Evolutionary conservation across 2,797 vertebrate species (phyloP), one percentile per base, ranked within the genome.

Genomic region (Neosalanx taihuensis): DNA sequence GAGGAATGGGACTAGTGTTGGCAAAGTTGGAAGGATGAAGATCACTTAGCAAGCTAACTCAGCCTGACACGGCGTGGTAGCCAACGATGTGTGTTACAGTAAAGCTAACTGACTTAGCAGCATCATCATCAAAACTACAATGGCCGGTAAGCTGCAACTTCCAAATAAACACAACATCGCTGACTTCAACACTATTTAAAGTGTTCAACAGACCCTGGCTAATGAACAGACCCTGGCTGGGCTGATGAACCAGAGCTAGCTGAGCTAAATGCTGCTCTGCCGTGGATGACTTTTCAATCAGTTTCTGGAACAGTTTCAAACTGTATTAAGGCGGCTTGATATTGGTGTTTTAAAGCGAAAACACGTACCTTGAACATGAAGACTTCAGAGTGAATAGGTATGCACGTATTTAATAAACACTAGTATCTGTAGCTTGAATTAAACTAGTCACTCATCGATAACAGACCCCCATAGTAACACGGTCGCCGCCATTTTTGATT

Each of bases 321-420:
- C 63, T 20, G 30, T 35, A 0, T 56, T 29, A 15, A 0, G 0
- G 2, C 1, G 0, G 1, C 26, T 2, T 1, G 13, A 51, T 17
- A 37, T 10, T 15, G 15, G 3, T 20, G n/a, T 1, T 0, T 0
- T 0, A 20, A 0, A 1, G 60, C 56, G 4, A 63, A 1, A 3
- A 10, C 0, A 31, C 82, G 78, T 73, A 91, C 89, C 90, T 91
- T 91, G 87, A 91, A 84, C 89, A 91, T 91, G 81, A 79, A 87
- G 79, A 65, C 87, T 77, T 67, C 15, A 4, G n/a, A 58, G 5
- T 23, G 9, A 69, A 35, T 6, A 56, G 31, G 70, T 53, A 7
- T 46, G 41, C 70, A 15, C 18, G 33, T 57, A 37, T 70, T 9
- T 35, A 15, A 20, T 13, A 76, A 72, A 72, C 23, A 18, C 33